These are phyloP conservation scores for Octomys mimax DNA, from an alignment of 2,797 vertebrate genomes.

Conservation along the genomic window DNA sequence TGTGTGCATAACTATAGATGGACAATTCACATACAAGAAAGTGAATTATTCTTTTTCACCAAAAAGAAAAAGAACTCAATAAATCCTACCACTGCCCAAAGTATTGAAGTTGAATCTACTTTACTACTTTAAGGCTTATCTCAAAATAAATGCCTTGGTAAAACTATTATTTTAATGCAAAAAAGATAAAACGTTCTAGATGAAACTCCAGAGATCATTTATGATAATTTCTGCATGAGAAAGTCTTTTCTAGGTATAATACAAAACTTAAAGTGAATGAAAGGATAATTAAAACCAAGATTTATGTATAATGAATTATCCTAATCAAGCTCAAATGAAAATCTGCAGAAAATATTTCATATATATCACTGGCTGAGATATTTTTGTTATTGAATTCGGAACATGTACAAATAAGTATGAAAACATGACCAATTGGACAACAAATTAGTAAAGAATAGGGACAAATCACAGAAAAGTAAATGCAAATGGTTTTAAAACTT, in stretches of 20 bases:
- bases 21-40: background rate
- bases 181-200: constrained; percentile 39
- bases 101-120: background rate
- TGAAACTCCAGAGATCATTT: background rate
- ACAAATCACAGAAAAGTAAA: constrained; percentile 15
- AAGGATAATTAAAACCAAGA: background rate
- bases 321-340: constrained; percentile 50
- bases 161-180: constrained; percentile 25
- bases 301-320: background rate
- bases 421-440: background rate
- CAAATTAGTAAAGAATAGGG: background rate
- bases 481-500: background rate
- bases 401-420: constrained; percentile 26
- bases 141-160: background rate
- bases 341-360: constrained; percentile 5
- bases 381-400: background rate
- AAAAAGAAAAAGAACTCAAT: background rate
- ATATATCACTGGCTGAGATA: background rate
- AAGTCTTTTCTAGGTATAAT: background rate
- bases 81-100: background rate
- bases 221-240: constrained; percentile 23
- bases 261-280: constrained; percentile 24
- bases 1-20: background rate
- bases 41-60: background rate
- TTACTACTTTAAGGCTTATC: background rate